Conservation (phyloP, 2,888 invertebrate genomes). For the Disparrhopalites patrizii region DNA sequence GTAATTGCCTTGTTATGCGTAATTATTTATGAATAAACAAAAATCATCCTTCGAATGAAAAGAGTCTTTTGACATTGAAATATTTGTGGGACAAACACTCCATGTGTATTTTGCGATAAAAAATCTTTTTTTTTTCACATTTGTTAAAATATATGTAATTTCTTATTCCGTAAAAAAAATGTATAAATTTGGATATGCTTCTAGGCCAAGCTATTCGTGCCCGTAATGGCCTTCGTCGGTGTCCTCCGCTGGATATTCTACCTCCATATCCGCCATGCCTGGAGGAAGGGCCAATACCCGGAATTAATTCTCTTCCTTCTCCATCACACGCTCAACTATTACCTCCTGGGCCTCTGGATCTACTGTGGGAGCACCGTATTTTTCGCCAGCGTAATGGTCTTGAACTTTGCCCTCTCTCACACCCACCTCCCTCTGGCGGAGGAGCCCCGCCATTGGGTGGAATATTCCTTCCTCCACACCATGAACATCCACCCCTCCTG, state of each 20-base stretch:
- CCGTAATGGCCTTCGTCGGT: slow-evolving; percentile 37
- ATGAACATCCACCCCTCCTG: slow-evolving; percentile 18
- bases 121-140: too few species aligned
- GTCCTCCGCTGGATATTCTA: slow-evolving; percentile 38
- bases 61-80: too few species aligned
- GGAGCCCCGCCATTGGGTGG: slow-evolving; percentile 28
- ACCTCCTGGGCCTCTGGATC: slow-evolving; percentile 28
- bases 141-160: too few species aligned
- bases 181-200: too few species aligned
- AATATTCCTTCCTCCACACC: slow-evolving; percentile 24
- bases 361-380: neutral
- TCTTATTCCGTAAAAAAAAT: too few species aligned
- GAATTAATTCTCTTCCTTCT: slow-evolving; percentile 30
- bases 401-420: slow-evolving; percentile 26
- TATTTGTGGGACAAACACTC: too few species aligned
- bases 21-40: too few species aligned
- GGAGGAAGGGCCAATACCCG: slow-evolving; percentile 34
- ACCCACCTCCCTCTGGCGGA: slow-evolving; percentile 20
- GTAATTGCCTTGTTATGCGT: too few species aligned
- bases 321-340: slow-evolving; percentile 36
- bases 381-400: slow-evolving; percentile 4
- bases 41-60: too few species aligned
- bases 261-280: slow-evolving; percentile 35
- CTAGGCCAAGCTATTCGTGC: slow-evolving; percentile 41
- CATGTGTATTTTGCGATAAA: too few species aligned